Evolutionary conservation across 2,888 invertebrate species (phyloP), one percentile per base, ranked within the genome.

Genomic region (Luperina nickerlii): DNA sequence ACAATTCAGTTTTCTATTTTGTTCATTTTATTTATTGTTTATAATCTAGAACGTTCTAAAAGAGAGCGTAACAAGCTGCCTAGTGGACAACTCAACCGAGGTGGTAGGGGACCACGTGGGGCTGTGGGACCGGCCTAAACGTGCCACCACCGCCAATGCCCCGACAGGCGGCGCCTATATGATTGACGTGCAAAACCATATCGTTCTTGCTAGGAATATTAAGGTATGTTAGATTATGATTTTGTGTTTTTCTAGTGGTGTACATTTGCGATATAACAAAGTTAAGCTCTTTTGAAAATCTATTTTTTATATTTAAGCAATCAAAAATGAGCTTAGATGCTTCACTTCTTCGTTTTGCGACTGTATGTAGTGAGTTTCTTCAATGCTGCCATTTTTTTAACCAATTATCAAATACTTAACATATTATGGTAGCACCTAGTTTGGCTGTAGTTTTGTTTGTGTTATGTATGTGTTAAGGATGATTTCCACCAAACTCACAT

Each of bases 81-180:
- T 97, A 24, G 94, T 96, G 18, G 97, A 96, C 80, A 95, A 92
- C 38, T 92, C 92, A 2, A 90, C 91, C 0, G 96, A 97, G 9
- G 91, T 92, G n/a, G 92, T 89, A 0, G 90, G 92, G 0, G 97
- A 97, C 67, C 97, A 96, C 90, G 96, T 97, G 5, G 97, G 97
- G 38, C 97, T 97, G 67, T 97, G 97, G 97, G 97, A 97, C 92
- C 93, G 97, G n/a, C 97, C 97, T 20, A 97, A 97, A 90, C 94
- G 97, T 8, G 94, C 95, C 27, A 95, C 95, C 0, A 95, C 95
- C 27, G 94, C 95, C 11, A 95, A 94, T 83, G 91, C 91, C 0
- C 96, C 97, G 74, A 88, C 95, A 0, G 96, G 96, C 5, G 96
- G 96, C 1, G 95, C 96, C 0, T 97, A 97, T 85, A 96, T 97